These are phyloP conservation scores for Chelonus formosanus DNA, from an alignment of 2,888 invertebrate species.

Conservation along the genomic window DNA sequence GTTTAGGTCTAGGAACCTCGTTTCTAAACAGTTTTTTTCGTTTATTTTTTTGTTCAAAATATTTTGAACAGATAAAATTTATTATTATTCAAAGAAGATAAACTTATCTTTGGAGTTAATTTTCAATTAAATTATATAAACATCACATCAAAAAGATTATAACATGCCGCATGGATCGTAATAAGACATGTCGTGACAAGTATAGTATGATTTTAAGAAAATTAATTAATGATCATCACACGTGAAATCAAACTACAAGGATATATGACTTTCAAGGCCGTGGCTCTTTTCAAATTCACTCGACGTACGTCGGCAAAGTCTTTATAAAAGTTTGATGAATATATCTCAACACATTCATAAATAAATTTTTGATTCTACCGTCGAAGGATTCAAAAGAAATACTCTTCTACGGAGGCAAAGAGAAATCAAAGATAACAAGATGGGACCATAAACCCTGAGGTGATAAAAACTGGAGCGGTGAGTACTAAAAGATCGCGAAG, in stretches of 20 bases:
- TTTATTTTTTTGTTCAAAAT: too few species aligned
- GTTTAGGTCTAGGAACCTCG: too few species aligned
- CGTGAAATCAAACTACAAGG: neutral
- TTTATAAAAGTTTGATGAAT: neutral
- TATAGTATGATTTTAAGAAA: neutral
- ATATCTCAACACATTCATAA: too few species aligned
- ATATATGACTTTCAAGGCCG: neutral
- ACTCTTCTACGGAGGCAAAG: neutral
- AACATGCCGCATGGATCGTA: too few species aligned
- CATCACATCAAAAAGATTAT: too few species aligned
- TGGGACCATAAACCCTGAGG: neutral
- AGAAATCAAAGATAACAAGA: neutral
- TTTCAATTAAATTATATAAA: too few species aligned
- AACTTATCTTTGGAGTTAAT: too few species aligned
- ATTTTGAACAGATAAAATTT: too few species aligned
- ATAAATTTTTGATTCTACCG: neutral
- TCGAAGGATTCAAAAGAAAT: constrained; percentile 5
- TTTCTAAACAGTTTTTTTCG: too few species aligned
- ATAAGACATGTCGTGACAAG: too few species aligned
- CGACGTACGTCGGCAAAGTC: constrained; percentile 4
- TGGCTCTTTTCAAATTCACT: neutral
- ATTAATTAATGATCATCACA: neutral
- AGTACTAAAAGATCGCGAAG: constrained; percentile 9
- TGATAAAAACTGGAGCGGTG: constrained; percentile 23
- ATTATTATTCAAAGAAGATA: too few species aligned